These are phyloP conservation scores for Chromoteleia sp. DNA, from an alignment of 2,888 invertebrate species.

Conservation along the genomic window DNA sequence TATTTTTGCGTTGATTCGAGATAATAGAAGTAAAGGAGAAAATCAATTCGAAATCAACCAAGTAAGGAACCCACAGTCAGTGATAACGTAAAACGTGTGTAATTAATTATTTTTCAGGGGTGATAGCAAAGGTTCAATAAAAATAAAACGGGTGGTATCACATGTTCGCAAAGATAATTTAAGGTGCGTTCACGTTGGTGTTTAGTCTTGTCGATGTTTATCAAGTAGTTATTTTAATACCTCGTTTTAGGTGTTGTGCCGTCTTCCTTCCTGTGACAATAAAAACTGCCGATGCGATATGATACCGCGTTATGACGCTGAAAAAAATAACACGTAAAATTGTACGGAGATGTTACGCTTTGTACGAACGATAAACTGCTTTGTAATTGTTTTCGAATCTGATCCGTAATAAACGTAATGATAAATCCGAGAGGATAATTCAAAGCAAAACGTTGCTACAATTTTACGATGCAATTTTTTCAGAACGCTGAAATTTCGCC, in stretches of 20 bases:
- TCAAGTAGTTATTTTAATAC: conserved; percentile 47
- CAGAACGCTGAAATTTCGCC: no score
- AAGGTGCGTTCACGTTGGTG: conserved; percentile 63
- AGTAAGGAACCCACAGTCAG: conserved; percentile 2
- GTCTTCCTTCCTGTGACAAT: neutral
- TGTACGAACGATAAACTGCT: no score
- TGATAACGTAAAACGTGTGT: conserved; percentile 56
- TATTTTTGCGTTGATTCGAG: neutral
- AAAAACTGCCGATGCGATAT: neutral
- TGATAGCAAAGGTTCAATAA: conserved; percentile 68
- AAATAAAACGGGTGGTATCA: conserved; percentile 66
- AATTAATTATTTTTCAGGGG: conserved; percentile 68
- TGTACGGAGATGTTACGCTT: neutral
- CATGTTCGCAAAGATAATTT: conserved; percentile 66
- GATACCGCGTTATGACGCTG: neutral
- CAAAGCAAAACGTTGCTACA: no score
- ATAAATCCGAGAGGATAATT: no score
- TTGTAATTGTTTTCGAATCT: neutral
- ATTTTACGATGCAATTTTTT: neutral
- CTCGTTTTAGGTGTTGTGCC: conserved; percentile 26
- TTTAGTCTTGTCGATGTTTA: conserved; percentile 53
- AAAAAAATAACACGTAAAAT: neutral
- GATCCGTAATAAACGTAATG: neutral
- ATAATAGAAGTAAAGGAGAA: conserved; percentile 11
- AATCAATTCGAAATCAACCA: conserved; percentile 67